phyloP scores from a whole-genome alignment of 2,888 invertebrate genomes.

The Ichneumon xanthorius region DNA sequence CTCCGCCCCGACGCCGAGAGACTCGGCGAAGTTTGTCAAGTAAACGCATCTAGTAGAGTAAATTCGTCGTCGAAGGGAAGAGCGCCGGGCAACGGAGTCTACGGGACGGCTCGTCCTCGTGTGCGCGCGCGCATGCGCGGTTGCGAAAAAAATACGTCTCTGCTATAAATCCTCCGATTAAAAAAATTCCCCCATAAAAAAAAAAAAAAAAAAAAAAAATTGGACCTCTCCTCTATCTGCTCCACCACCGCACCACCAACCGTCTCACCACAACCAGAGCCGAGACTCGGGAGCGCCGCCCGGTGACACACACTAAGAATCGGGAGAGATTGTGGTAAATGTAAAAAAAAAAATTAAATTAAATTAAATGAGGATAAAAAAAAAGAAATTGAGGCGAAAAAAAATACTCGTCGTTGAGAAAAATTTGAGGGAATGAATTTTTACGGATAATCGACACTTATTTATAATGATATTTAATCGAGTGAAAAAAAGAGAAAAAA shows the following conservation, averaged over 20 bases:
- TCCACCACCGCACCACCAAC: conserved; percentile 33
- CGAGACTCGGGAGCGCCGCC: too few species aligned
- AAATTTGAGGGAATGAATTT: too few species aligned
- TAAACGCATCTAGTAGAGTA: conserved; percentile 19
- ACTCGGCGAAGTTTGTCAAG: conserved; percentile 47
- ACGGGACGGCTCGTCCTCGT: not conserved
- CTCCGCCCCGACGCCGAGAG: conserved; percentile 61
- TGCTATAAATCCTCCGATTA: conserved; percentile 41
- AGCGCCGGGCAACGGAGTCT: conserved; percentile 10
- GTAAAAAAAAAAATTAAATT: too few species aligned
- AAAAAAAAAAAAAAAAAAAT: not conserved
- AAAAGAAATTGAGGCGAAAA: too few species aligned
- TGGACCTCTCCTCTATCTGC: conserved; percentile 11
- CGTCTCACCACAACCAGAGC: conserved; percentile 4
- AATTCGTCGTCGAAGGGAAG: conserved; percentile 22
- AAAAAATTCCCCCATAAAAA: not conserved
- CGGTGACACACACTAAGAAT: too few species aligned
- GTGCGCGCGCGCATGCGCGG: not conserved
- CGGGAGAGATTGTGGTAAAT: too few species aligned
- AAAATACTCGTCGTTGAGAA: too few species aligned
- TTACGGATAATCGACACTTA: too few species aligned
- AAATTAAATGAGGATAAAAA: too few species aligned
- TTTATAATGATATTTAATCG: too few species aligned
- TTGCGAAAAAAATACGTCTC: conserved; percentile 37
- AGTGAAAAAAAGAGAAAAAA: too few species aligned